Conservation (phyloP, 2,113 vertebrate species). For the Rhodinocichla rosea region DNA sequence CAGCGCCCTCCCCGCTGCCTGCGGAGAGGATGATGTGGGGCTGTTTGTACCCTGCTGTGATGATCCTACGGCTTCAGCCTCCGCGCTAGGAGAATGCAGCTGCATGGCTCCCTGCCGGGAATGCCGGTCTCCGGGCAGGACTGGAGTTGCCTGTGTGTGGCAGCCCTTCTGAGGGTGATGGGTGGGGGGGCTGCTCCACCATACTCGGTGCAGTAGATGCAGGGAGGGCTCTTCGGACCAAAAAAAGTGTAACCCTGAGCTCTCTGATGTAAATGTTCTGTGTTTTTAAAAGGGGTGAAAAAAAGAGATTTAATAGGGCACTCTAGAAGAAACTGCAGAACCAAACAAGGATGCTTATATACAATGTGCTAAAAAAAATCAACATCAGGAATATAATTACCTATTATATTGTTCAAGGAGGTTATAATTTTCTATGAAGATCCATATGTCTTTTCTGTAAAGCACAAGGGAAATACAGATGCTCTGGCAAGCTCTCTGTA, state of each 20-base stretch:
- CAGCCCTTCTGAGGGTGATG: background rate
- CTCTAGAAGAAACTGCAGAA: background rate
- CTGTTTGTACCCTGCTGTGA: background rate
- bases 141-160: background rate
- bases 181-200: background rate
- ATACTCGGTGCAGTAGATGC: background rate
- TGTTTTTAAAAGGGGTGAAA: background rate
- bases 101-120: fast-evolving
- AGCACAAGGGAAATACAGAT: constrained; percentile 35
- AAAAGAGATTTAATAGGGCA: background rate
- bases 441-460: constrained; percentile 12
- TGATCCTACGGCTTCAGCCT: fast-evolving
- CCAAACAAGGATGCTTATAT: background rate
- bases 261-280: background rate
- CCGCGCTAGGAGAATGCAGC: fast-evolving
- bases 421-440: constrained; percentile 25
- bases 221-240: fast-evolving
- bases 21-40: fast-evolving
- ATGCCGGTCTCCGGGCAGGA: background rate
- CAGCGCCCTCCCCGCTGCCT: fast-evolving
- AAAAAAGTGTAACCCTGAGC: background rate
- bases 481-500: constrained; percentile 7
- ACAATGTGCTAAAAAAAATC: background rate
- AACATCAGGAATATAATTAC: constrained; percentile 23
- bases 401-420: constrained; percentile 8